Percentiles rank a stretch among this genome's conserved stretches.
phyloP scores from a whole-genome alignment of 2,888 invertebrate genomes.

The Nomada fucata region DNA sequence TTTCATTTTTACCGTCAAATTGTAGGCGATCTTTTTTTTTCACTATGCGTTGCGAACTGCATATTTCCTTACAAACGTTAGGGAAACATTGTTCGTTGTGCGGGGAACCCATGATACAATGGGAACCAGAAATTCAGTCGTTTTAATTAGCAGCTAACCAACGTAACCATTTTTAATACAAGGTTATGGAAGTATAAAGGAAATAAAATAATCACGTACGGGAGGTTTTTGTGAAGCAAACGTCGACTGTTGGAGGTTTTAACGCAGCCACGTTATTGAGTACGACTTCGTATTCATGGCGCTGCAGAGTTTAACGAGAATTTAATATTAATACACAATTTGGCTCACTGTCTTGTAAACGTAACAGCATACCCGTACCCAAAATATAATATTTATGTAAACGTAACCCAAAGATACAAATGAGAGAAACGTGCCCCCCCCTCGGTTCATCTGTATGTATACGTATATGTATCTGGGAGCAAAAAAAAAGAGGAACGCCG shows the following conservation, averaged over 20 bases:
- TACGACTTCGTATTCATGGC: constrained; percentile 38
- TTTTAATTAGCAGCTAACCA: too few relatives aligned
- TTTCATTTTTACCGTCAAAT: background rate
- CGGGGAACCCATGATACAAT: too few relatives aligned
- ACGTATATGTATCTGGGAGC: background rate
- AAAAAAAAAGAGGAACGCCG: background rate
- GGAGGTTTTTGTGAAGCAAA: background rate
- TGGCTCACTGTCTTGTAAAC: constrained; percentile 70
- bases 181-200: too few relatives aligned
- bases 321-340: constrained; percentile 80
- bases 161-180: too few relatives aligned
- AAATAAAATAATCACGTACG: too few relatives aligned
- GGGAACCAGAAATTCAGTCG: too few relatives aligned
- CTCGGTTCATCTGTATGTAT: constrained; percentile 40
- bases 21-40: too few relatives aligned
- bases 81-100: too few relatives aligned
- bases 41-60: too few relatives aligned
- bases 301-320: constrained; percentile 57
- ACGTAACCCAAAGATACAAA: constrained; percentile 71
- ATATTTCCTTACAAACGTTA: too few relatives aligned
- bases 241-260: background rate
- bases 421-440: constrained; percentile 71
- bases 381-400: constrained; percentile 76
- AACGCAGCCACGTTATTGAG: constrained; percentile 40
- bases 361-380: constrained; percentile 54